Evolutionary conservation across 2,797 vertebrate genomes (phyloP).

Genomic region (Ptychobarbus kaznakovi): DNA sequence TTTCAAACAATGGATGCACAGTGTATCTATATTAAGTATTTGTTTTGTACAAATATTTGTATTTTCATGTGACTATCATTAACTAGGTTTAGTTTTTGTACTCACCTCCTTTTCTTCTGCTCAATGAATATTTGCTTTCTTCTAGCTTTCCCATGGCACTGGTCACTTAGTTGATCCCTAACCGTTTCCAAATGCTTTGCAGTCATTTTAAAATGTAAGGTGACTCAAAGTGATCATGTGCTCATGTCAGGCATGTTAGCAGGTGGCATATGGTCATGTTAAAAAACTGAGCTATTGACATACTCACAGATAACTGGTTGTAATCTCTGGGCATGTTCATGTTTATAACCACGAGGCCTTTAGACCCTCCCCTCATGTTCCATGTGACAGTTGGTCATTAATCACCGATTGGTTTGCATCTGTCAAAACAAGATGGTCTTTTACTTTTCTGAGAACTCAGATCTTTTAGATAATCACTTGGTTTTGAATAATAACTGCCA

Average conservation of each 20-base stretch:
- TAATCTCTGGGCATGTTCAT: conserved; percentile 21
- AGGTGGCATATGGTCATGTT: background rate
- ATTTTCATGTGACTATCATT: background rate
- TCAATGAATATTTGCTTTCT: conserved; percentile 27
- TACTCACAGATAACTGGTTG: conserved; percentile 16
- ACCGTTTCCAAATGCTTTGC: conserved; percentile 28
- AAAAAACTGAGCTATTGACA: background rate
- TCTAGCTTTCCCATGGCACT: conserved; percentile 22
- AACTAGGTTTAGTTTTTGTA: conserved; percentile 5
- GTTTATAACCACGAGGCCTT: conserved; percentile 7
- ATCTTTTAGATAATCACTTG: conserved; percentile 25
- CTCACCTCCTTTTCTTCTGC: conserved; percentile 53
- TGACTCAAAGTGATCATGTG: background rate
- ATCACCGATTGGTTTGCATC: conserved; percentile 22
- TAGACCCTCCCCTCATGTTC: background rate
- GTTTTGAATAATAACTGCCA: conserved; percentile 4
- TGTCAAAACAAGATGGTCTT: conserved; percentile 32
- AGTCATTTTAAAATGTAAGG: conserved; percentile 39
- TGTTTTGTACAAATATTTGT: background rate
- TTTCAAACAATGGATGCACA: background rate
- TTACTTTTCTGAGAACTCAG: conserved; percentile 31
- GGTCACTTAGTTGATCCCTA: conserved; percentile 10
- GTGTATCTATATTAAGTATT: background rate
- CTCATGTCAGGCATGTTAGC: conserved; percentile 32
- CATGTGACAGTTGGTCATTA: conserved; percentile 39